Conservation (phyloP, 2,888 invertebrate genomes). For the Palloptera scutellata region DNA sequence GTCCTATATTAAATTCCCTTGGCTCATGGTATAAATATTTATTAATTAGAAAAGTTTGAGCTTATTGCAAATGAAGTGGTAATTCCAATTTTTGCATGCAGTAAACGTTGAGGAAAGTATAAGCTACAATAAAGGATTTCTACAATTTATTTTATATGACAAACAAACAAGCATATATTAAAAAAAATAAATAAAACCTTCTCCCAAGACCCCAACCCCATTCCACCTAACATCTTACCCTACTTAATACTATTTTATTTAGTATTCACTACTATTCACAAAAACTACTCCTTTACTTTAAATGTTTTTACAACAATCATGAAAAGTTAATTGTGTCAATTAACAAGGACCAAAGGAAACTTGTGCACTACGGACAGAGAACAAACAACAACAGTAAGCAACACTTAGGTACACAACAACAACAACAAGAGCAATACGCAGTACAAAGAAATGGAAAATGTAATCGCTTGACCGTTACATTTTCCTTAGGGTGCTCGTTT, state of each 20-base stretch:
- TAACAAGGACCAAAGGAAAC: constrained; percentile 17
- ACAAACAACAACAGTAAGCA: neutral
- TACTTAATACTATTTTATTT: too few species aligned
- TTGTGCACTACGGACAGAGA: constrained; percentile 2
- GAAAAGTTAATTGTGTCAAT: constrained; percentile 31
- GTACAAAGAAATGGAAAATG: constrained; percentile 13
- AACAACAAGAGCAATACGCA: constrained; percentile 13
- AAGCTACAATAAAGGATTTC: too few species aligned
- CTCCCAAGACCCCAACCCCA: neutral
- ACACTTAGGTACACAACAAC: neutral
- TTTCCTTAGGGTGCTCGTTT: constrained; percentile 23
- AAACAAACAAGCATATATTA: too few species aligned
- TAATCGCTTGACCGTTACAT: constrained; percentile 20
- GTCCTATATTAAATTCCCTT: too few species aligned
- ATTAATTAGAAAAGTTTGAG: too few species aligned
- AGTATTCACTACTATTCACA: neutral
- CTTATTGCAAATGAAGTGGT: too few species aligned
- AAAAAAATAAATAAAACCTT: too few species aligned
- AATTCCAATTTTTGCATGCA: too few species aligned
- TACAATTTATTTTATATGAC: too few species aligned
- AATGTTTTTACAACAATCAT: constrained; percentile 5
- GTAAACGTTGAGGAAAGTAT: too few species aligned
- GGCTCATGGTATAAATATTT: too few species aligned
- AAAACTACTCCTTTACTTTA: neutral
- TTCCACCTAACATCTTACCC: neutral